phyloP scores from a whole-genome alignment of 2,888 invertebrate genomes.

The Trichogramma dendrolimi region DNA sequence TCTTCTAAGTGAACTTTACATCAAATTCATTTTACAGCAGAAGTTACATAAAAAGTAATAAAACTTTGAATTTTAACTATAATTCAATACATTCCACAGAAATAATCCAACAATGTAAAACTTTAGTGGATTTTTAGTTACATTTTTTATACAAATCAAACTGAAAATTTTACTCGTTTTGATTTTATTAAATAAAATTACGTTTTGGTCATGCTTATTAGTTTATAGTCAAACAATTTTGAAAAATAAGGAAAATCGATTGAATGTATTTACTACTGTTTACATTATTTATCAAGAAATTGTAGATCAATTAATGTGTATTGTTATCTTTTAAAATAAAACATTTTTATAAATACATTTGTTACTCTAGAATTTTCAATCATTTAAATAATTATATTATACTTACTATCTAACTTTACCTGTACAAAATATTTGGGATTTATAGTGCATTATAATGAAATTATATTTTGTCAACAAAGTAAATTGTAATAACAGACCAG shows the following conservation, averaged over 20 bases:
- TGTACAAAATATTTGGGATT: too few relatives aligned
- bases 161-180: neutral
- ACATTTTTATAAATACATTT: neutral
- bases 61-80: neutral
- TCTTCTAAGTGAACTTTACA: too few relatives aligned
- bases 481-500: conserved; percentile 31
- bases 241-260: neutral
- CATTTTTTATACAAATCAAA: neutral
- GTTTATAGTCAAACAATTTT: conserved; percentile 8
- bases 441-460: neutral
- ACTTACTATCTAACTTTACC: too few relatives aligned
- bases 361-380: too few relatives aligned
- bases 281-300: conserved; percentile 4
- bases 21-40: too few relatives aligned
- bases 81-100: conserved; percentile 10
- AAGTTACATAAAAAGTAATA: neutral
- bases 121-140: neutral
- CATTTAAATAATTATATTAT: too few relatives aligned
- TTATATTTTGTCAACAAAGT: conserved; percentile 29
- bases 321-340: neutral
- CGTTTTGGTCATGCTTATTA: conserved; percentile 17
- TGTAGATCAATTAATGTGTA: conserved; percentile 3
- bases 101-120: neutral
- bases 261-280: conserved; percentile 14
- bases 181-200: neutral